Evolutionary conservation across 2,113 vertebrate genomes (phyloP).

Genomic region (Mustela nigripes): DNA sequence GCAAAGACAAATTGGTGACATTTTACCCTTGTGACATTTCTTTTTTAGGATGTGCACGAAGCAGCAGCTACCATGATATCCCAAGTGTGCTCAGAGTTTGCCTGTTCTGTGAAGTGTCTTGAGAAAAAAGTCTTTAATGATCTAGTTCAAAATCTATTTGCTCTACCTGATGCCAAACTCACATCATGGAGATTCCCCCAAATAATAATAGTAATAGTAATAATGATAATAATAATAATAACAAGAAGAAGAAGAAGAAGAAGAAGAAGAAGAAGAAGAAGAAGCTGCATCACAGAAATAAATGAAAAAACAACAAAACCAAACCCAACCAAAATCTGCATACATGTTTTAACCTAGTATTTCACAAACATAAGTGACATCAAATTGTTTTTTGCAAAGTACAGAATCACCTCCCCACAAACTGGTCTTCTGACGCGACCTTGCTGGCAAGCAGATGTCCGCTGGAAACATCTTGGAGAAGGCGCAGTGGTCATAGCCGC

Average conservation of each 20-base stretch:
- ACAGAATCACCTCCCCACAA: fast-evolving
- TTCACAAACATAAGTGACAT: too few species aligned
- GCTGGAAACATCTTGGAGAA: background rate
- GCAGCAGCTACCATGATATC: too few species aligned
- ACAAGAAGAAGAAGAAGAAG: background rate
- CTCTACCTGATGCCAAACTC: fast-evolving
- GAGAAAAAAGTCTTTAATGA: background rate
- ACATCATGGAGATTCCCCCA: background rate
- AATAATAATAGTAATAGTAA: background rate
- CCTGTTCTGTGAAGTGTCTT: background rate
- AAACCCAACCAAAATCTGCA: background rate
- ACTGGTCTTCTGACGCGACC: background rate
- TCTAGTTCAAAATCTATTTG: background rate
- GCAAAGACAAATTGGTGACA: background rate
- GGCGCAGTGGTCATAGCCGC: too few species aligned
- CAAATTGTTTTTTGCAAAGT: background rate
- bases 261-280: background rate
- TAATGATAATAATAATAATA: background rate
- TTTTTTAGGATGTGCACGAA: background rate
- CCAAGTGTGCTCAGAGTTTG: fast-evolving
- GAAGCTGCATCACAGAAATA: background rate
- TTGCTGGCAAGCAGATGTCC: background rate
- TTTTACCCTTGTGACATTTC: background rate
- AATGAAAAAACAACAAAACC: background rate
- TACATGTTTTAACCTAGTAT: background rate